Evolutionary conservation across 2,888 invertebrate species (phyloP), one percentile per base, ranked within the genome.

Genomic region (Crocallis elinguaria): DNA sequence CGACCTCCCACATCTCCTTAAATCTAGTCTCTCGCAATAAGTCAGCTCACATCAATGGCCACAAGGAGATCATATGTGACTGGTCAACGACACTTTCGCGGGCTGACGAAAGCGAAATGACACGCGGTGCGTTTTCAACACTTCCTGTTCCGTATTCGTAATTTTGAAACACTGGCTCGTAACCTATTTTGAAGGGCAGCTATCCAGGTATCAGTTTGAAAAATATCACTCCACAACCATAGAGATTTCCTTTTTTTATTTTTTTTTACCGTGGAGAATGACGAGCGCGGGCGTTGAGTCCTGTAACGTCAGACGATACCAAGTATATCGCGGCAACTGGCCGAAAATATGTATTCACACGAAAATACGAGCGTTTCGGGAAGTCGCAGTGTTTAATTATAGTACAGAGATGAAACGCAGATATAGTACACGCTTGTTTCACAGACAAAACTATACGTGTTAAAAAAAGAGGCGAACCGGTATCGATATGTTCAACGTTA

Each of bases 361-460:
- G 75, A 82, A 84, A 82, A 83, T 79, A 78, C 75, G 66, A 69
- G 72, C 73, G 74, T 79, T 85, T 84, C 79, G 78, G 77, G 82
- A 84, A 83, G 79, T 75, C 79, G 76, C 72, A 54, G 63, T 64
- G 77, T 77, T 77, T 84, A 84, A 83, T 82, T 77, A 78, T 84
- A 84, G 82, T 64, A 57, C 42, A 37, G 32, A 60, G 70, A 72
- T 69, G 63, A 67, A 65, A 60, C 60, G 35, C 29, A 42, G 37
- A 42, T 38, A 36, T 19, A 53, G 53, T 50, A 39, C 35, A 54
- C 32, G 46, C 11, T 8, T 17, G 43, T 54, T 45, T 17, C n/a
- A 38, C 44, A 54, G 57, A 60, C 49, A 27, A 43, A 57, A 43
- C 41, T 8, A 9, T 12, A 2, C 11, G 8, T 3, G 13, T 9